A percentile compares a stretch with the other conserved stretches of the same genome.
Evolutionary conservation across 2,888 invertebrate species (phyloP).

Genomic region (Troilus luridus): DNA sequence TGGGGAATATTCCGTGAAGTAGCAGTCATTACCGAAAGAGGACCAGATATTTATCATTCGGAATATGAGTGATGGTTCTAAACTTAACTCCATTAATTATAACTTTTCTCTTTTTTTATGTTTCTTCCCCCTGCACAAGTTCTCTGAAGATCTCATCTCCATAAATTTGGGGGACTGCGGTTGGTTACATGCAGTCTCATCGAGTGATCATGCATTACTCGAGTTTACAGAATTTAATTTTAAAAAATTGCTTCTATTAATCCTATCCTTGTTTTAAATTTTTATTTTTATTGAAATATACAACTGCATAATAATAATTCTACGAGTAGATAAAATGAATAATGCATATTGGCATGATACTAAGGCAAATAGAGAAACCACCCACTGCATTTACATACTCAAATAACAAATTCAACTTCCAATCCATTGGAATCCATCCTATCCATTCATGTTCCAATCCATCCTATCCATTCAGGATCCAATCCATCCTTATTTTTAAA

Average conservation of each 20-base stretch:
- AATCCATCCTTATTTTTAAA: too few relatives aligned
- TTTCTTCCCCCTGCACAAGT: neutral
- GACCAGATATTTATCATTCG: conserved; percentile 39
- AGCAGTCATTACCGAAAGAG: neutral
- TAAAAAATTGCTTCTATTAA: neutral
- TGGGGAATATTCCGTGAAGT: conserved; percentile 35
- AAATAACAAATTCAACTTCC: too few relatives aligned
- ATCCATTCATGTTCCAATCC: too few relatives aligned
- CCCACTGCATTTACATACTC: too few relatives aligned
- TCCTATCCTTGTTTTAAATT: too few relatives aligned
- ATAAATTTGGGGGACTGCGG: neutral
- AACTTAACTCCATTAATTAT: conserved; percentile 53
- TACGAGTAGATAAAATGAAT: too few relatives aligned
- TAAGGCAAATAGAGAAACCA: too few relatives aligned
- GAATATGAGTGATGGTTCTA: conserved; percentile 43
- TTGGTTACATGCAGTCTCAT: neutral
- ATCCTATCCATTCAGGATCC: too few relatives aligned
- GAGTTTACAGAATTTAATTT: neutral
- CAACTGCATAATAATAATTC: too few relatives aligned
- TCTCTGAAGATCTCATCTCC: conserved; percentile 33
- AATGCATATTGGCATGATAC: too few relatives aligned
- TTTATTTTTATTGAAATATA: too few relatives aligned
- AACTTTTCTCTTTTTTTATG: conserved; percentile 30
- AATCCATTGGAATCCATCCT: too few relatives aligned
- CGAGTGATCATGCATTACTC: neutral